Evolutionary conservation across 2,113 vertebrate genomes (phyloP).

Genomic region (Oreochromis niloticus): DNA sequence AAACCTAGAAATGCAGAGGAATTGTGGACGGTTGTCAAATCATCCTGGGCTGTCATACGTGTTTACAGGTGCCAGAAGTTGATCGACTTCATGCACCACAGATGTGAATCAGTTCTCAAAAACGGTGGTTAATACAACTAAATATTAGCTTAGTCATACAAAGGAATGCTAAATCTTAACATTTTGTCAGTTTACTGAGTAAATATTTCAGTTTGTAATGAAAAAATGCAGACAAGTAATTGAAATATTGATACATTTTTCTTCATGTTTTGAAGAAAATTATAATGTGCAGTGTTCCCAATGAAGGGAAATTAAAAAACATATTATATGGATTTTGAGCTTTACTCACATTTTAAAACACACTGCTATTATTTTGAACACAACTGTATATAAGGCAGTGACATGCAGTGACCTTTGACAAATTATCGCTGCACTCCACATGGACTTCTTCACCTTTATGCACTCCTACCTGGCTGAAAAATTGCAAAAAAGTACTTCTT

Average conservation of each 20-base stretch:
- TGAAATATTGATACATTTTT: background rate
- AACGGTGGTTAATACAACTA: background rate
- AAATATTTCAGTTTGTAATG: background rate
- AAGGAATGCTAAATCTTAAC: background rate
- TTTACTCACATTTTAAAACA: background rate
- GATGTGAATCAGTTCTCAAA: fast-evolving
- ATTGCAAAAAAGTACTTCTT: background rate
- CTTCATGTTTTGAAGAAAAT: background rate
- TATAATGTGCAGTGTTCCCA: background rate
- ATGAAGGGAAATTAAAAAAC: background rate
- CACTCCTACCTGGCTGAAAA: background rate
- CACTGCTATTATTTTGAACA: background rate
- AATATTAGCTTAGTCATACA: background rate
- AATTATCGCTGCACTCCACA: background rate
- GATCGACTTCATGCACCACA: background rate
- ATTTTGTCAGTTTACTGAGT: background rate
- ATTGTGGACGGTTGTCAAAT: background rate
- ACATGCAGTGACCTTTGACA: background rate
- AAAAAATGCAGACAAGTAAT: background rate
- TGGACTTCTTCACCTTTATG: background rate
- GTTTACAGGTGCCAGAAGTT: background rate
- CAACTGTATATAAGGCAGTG: background rate
- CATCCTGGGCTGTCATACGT: background rate
- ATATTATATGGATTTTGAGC: background rate
- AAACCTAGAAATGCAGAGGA: background rate